A percentile compares a stretch with the other conserved stretches of the same genome.
Conservation (phyloP, 2,888 invertebrate species). For the Lydus trimaculatus region DNA sequence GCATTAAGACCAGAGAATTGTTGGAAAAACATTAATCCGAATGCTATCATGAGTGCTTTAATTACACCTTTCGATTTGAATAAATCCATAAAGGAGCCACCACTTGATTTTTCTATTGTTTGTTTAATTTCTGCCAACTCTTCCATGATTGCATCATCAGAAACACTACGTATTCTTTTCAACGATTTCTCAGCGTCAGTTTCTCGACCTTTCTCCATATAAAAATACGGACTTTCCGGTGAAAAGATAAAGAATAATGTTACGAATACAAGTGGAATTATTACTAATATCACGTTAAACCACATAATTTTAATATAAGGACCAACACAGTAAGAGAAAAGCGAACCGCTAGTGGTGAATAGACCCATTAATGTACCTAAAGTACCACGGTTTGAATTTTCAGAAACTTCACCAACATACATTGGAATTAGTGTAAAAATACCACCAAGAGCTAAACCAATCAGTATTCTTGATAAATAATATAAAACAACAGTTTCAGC, state of each 20-base stretch:
- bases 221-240: slow-evolving; percentile 83
- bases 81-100: slow-evolving; percentile 56
- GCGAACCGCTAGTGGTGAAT: slow-evolving; percentile 71
- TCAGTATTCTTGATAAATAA: slow-evolving; percentile 66
- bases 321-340: slow-evolving; percentile 75
- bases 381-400: slow-evolving; percentile 81
- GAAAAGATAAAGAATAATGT: slow-evolving; percentile 73
- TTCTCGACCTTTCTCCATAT: slow-evolving; percentile 66
- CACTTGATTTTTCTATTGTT: slow-evolving; percentile 59
- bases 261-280: slow-evolving; percentile 60
- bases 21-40: slow-evolving; percentile 80
- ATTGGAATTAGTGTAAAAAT: slow-evolving; percentile 79
- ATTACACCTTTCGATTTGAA: slow-evolving; percentile 71
- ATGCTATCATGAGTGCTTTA: slow-evolving; percentile 78
- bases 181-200: slow-evolving; percentile 72
- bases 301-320: slow-evolving; percentile 73
- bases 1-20: slow-evolving; percentile 86
- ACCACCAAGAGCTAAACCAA: slow-evolving; percentile 73
- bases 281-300: slow-evolving; percentile 67
- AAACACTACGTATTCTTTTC: slow-evolving; percentile 70
- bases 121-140: slow-evolving; percentile 63
- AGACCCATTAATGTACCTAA: slow-evolving; percentile 82
- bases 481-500: slow-evolving; percentile 62
- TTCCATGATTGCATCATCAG: slow-evolving; percentile 51
- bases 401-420: slow-evolving; percentile 88